Conservation (phyloP, 2,888 invertebrate species). For the Athrips mouffetella region DNA sequence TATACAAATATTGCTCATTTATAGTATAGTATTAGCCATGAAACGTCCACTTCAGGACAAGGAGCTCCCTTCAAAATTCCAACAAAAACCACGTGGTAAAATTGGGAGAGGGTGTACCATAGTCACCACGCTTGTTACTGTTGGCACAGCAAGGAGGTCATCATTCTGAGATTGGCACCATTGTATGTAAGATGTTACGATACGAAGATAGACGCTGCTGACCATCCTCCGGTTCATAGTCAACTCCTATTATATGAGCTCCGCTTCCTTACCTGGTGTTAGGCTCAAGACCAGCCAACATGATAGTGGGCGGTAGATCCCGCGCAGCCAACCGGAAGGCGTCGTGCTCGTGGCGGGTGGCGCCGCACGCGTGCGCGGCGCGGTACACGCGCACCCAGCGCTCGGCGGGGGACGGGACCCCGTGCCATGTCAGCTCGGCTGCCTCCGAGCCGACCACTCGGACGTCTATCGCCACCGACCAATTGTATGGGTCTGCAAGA, state of each 20-base stretch:
- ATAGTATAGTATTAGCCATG: too few relatives aligned
- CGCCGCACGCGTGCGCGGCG: conserved; percentile 81
- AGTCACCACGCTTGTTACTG: too few relatives aligned
- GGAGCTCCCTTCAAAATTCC: too few relatives aligned
- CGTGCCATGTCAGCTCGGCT: conserved; percentile 88
- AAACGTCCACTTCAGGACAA: too few relatives aligned
- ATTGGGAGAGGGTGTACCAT: too few relatives aligned
- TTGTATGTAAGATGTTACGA: too few relatives aligned
- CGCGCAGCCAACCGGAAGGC: conserved; percentile 61
- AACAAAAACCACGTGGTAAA: too few relatives aligned
- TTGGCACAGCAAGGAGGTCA: too few relatives aligned
- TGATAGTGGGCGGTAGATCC: conserved; percentile 54
- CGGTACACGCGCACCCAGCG: conserved; percentile 94
- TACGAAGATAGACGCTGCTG: too few relatives aligned
- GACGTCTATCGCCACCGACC: conserved; percentile 87
- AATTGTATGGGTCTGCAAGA: conserved; percentile 86
- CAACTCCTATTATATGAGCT: neutral
- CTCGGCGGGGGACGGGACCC: conserved; percentile 92
- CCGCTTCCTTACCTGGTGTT: conserved; percentile 75
- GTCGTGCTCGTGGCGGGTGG: conserved; percentile 48
- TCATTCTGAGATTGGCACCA: too few relatives aligned
- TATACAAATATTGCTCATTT: too few relatives aligned
- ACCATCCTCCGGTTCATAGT: too few relatives aligned
- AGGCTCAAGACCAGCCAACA: conserved; percentile 64
- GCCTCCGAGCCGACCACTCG: conserved; percentile 86